These are phyloP conservation scores for Drosophila longiperda DNA, from an alignment of 2,888 invertebrate species.

Conservation along the genomic window DNA sequence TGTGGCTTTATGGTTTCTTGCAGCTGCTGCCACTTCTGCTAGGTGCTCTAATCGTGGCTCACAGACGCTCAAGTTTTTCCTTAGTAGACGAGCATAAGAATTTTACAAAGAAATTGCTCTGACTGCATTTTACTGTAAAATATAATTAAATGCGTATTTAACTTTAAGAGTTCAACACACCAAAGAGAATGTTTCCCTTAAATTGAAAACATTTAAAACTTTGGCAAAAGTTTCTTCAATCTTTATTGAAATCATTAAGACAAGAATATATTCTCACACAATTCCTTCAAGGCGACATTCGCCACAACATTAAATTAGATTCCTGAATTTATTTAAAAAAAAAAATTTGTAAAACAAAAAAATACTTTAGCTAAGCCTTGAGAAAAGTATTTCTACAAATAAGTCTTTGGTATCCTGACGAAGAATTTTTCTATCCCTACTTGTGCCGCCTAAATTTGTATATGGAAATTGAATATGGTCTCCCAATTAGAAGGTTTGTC, in stretches of 20 bases:
- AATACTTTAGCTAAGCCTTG: not conserved
- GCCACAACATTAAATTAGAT: not conserved
- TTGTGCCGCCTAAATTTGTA: not conserved
- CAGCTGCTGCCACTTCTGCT: constrained; percentile 34
- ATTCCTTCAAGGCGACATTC: not conserved
- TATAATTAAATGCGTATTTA: not conserved
- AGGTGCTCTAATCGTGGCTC: constrained; percentile 69
- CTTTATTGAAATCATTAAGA: not conserved
- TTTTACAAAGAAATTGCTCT: constrained; percentile 6
- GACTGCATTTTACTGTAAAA: not conserved
- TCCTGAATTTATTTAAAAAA: not conserved
- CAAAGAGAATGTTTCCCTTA: not conserved
- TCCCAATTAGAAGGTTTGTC: not conserved
- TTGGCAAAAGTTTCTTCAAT: not conserved
- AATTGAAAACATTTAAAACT: not conserved
- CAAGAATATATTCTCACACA: not conserved
- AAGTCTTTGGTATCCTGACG: not conserved
- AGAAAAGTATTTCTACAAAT: not conserved
- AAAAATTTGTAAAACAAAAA: not conserved
- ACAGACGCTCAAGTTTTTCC: constrained; percentile 33
- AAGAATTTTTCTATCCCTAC: not conserved
- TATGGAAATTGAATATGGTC: not conserved
- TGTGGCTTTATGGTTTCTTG: constrained; percentile 29
- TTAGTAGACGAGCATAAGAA: not conserved
- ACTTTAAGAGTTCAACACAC: not conserved